phyloP scores from a whole-genome alignment of 64 coral and sea anemone genomes.

The Actinia tenebrosa region DNA sequence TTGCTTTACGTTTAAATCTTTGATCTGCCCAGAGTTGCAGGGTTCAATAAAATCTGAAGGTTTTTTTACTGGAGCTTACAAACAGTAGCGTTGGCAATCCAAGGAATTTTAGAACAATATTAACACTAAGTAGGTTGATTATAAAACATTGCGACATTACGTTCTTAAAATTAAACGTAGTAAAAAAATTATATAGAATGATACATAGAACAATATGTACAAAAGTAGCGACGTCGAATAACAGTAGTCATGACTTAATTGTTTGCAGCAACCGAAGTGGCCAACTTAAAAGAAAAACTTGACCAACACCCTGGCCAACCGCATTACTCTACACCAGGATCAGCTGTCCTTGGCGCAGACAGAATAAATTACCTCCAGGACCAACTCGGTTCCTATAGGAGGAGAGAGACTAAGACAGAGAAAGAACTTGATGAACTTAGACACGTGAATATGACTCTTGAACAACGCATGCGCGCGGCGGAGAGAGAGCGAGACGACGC shows the following conservation, averaged over 20 bases:
- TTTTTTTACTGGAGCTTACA: too few relatives aligned
- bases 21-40: too few relatives aligned
- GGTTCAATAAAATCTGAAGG: too few relatives aligned
- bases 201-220: too few relatives aligned
- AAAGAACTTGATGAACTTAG: constrained; percentile 70
- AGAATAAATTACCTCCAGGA: constrained; percentile 88
- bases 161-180: too few relatives aligned
- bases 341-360: constrained; percentile 81
- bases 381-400: constrained; percentile 62
- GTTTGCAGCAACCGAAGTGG: constrained; percentile 75
- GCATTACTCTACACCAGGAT: constrained; percentile 46
- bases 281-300: constrained; percentile 68
- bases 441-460: constrained; percentile 47
- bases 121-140: too few relatives aligned
- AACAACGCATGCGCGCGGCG: constrained; percentile 51
- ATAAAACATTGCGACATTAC: too few relatives aligned
- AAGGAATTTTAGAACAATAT: too few relatives aligned
- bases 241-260: not conserved
- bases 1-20: too few relatives aligned
- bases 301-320: constrained; percentile 46
- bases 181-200: too few relatives aligned
- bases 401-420: constrained; percentile 60
- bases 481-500: constrained; percentile 83
- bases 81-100: too few relatives aligned
- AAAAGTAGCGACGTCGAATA: not conserved